Conservation (phyloP, 2,797 vertebrate genomes). For the Pangasius larnaudii region DNA sequence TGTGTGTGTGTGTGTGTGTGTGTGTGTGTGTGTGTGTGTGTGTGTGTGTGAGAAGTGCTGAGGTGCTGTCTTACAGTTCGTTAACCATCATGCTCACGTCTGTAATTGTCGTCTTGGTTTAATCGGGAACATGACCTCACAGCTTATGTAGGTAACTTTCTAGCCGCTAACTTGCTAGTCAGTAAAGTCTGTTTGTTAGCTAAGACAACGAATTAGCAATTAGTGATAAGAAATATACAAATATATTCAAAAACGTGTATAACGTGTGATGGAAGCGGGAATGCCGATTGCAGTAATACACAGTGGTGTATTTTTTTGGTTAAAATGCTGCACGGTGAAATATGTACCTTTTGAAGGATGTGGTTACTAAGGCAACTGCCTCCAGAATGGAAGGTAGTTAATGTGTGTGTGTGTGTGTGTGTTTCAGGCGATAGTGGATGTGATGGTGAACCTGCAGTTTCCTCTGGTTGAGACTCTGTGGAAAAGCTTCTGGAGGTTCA, state of each 20-base stretch:
- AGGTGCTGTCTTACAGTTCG: too few species aligned
- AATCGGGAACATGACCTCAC: too few species aligned
- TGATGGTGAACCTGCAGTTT: constrained; percentile 94
- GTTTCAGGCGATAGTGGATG: constrained; percentile 86
- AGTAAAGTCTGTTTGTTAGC: background rate
- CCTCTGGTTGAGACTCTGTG: constrained; percentile 91
- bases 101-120: too few species aligned
- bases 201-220: background rate
- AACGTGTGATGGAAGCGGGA: background rate
- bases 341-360: background rate
- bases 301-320: background rate
- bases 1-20: background rate
- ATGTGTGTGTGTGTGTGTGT: constrained; percentile 23
- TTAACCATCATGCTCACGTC: too few species aligned
- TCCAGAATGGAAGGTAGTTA: background rate
- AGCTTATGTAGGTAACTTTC: too few species aligned
- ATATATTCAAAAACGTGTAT: background rate
- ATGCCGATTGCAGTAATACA: background rate
- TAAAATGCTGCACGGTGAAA: background rate
- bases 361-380: constrained; percentile 17
- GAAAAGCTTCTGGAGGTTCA: constrained; percentile 95
- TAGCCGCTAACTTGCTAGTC: too few species aligned
- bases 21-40: background rate
- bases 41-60: too few species aligned
- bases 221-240: background rate